Conservation (phyloP, 2,888 invertebrate genomes). For the Blomia tropicalis region DNA sequence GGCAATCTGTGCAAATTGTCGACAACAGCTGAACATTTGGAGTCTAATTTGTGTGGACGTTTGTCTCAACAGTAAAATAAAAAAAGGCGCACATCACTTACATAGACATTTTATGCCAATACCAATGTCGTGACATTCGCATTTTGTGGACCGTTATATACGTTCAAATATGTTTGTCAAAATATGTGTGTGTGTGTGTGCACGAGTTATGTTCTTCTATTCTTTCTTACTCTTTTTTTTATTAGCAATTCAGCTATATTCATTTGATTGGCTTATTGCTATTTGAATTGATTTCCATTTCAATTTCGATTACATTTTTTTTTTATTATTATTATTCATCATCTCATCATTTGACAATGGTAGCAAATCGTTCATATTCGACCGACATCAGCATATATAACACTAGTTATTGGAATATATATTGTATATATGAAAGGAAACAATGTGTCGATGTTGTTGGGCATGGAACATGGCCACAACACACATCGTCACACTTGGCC, state of each 20-base stretch:
- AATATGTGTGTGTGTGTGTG: too few relatives aligned
- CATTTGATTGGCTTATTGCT: neutral
- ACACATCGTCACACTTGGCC: neutral
- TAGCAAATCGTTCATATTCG: neutral
- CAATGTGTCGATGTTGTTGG: constrained; percentile 7
- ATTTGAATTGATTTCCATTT: constrained; percentile 11
- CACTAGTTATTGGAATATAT: neutral
- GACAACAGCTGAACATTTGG: too few relatives aligned
- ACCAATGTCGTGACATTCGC: too few relatives aligned
- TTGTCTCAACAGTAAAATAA: too few relatives aligned
- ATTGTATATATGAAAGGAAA: neutral
- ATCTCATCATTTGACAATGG: neutral
- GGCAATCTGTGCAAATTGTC: too few relatives aligned
- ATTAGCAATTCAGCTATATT: neutral
- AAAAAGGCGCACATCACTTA: too few relatives aligned
- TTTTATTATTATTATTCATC: neutral
- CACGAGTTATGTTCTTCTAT: too few relatives aligned
- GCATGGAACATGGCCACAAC: too few relatives aligned
- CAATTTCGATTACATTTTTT: constrained; percentile 11
- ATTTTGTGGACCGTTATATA: too few relatives aligned
- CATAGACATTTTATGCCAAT: too few relatives aligned
- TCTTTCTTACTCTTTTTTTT: neutral
- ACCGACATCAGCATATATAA: neutral
- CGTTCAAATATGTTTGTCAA: too few relatives aligned
- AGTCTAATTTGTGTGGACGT: too few relatives aligned